A percentile compares a stretch with the other conserved stretches of the same genome.
Evolutionary conservation across 1,140 invertebrate genomes (phyloP).

Genomic region (Venturia canescens): DNA sequence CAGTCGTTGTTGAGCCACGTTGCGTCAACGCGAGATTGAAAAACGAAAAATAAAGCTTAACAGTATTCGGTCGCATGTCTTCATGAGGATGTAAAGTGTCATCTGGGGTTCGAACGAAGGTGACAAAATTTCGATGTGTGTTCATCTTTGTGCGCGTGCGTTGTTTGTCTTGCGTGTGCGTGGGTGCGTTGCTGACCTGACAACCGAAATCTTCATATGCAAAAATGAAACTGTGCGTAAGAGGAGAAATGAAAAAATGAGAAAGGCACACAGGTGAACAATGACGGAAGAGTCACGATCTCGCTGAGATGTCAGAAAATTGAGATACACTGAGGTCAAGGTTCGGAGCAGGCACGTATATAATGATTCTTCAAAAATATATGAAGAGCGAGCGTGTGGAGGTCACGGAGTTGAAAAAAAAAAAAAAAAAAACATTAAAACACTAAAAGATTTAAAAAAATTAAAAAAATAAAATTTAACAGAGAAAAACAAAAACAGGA

Average conservation of each 20-base stretch:
- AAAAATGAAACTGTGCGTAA: constrained; percentile 4
- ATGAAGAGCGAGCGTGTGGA: constrained; percentile 44
- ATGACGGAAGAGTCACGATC: constrained; percentile 39
- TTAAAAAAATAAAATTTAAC: too few species aligned
- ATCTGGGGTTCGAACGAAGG: background rate
- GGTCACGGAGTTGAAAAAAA: constrained; percentile 10
- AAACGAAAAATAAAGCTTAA: constrained; percentile 5
- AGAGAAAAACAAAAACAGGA: background rate
- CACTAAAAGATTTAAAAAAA: too few species aligned
- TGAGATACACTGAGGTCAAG: constrained; percentile 36
- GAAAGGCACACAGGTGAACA: constrained; percentile 24
- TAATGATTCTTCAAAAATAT: constrained; percentile 37
- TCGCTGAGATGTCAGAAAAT: constrained; percentile 30
- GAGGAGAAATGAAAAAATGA: constrained; percentile 14
- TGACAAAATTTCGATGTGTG: background rate
- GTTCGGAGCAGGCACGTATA: constrained; percentile 42
- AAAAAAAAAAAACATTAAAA: constrained; percentile 24
- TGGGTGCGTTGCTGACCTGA: constrained; percentile 31
- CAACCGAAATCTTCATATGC: constrained; percentile 4
- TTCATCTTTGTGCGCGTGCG: background rate
- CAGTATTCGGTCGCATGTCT: constrained; percentile 5
- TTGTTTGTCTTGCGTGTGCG: constrained; percentile 7
- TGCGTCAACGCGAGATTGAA: constrained; percentile 19
- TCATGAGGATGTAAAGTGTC: constrained; percentile 6
- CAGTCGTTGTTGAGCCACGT: constrained; percentile 70